Evolutionary conservation across 2,113 vertebrate genomes (phyloP).

Genomic region (Circaetus cinerascens): DNA sequence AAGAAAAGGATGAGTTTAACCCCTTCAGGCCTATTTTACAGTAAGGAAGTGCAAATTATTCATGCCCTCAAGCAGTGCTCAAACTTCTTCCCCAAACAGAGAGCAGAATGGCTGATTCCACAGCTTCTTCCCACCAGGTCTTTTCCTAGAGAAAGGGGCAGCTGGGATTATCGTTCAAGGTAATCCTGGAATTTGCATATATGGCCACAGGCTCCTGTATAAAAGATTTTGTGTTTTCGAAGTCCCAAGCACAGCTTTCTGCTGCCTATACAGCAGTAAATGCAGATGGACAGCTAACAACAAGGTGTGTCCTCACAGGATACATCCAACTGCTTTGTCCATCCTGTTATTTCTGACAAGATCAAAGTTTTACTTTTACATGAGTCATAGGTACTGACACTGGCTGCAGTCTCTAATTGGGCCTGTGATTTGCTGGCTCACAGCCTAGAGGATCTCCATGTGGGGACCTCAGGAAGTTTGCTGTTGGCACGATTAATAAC

Average conservation of each 20-base stretch:
- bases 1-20: conserved; percentile 5
- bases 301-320: conserved; percentile 33
- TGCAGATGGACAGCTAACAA: neutral
- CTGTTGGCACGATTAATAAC: neutral
- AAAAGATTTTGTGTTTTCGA: neutral
- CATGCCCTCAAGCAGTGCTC: neutral
- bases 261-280: neutral
- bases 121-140: neutral
- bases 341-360: conserved; percentile 38
- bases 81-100: neutral
- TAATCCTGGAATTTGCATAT: neutral
- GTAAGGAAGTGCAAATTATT: neutral
- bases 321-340: neutral
- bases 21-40: neutral
- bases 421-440: neutral
- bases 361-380: conserved; percentile 24
- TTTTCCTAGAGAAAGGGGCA: neutral
- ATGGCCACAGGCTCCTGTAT: neutral
- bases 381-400: neutral
- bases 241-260: neutral
- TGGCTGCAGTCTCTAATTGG: neutral
- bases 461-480: conserved; percentile 12
- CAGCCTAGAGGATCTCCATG: neutral
- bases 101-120: neutral
- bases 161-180: neutral